phyloP scores from a whole-genome alignment of 2,888 invertebrate species.

The Crocallis elinguaria region DNA sequence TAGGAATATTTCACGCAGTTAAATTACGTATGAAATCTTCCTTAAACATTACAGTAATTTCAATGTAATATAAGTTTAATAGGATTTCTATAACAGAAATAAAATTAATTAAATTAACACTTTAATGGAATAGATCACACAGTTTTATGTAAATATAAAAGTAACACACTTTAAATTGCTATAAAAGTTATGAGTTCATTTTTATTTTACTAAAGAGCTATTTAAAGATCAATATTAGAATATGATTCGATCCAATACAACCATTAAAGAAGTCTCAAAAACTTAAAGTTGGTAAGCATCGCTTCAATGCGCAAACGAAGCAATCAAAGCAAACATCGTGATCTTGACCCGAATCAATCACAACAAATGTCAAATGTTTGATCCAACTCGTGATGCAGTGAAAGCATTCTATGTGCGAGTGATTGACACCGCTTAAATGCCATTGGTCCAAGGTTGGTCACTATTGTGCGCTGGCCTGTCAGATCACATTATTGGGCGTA shows the following conservation, averaged over 20 bases:
- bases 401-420: constrained; percentile 63
- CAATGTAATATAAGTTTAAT: too few species aligned
- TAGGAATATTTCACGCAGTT: background rate
- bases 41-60: too few species aligned
- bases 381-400: constrained; percentile 54
- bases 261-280: background rate
- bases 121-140: too few species aligned
- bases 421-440: constrained; percentile 74
- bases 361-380: constrained; percentile 66
- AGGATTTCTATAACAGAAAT: too few species aligned
- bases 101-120: too few species aligned
- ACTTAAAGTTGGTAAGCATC: background rate
- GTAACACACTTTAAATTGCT: too few species aligned
- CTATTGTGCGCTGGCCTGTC: constrained; percentile 49
- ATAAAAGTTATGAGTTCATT: too few species aligned
- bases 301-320: constrained; percentile 22
- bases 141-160: too few species aligned
- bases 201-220: too few species aligned
- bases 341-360: constrained; percentile 73
- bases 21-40: too few species aligned
- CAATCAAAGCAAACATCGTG: constrained; percentile 37
- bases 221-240: too few species aligned
- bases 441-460: constrained; percentile 68
- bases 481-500: constrained; percentile 37
- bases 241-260: background rate